Evolutionary conservation across 37 sponge, comb jelly and placozoan species (phyloP).

Genomic region (Halisarca cf. caerulea): DNA sequence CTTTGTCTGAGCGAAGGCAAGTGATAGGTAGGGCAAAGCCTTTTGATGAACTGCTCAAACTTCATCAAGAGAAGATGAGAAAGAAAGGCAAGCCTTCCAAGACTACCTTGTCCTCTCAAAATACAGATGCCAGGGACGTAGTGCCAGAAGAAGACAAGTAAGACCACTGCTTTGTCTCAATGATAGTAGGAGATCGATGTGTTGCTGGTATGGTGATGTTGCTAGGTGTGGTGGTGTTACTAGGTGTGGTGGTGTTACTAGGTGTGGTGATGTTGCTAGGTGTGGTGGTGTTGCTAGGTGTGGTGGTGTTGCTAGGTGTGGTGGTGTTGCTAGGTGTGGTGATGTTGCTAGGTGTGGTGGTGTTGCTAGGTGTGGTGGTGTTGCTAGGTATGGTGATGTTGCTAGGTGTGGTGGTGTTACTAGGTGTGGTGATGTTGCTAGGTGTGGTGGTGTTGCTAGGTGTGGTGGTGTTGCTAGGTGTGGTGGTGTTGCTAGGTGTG

Average conservation of each 20-base stretch:
- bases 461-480: too few relatives aligned
- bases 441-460: too few relatives aligned
- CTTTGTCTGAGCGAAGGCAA: neutral
- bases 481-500: too few relatives aligned
- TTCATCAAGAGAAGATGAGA: conserved; percentile 44
- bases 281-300: too few relatives aligned
- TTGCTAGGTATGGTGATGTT: too few relatives aligned
- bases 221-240: neutral
- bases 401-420: neutral
- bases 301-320: too few relatives aligned
- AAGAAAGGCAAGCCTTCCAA: conserved; percentile 22
- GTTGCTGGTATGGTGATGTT: neutral
- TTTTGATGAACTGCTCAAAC: conserved; percentile 49
- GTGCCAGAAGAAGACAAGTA: neutral
- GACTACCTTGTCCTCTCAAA: neutral
- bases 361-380: too few relatives aligned
- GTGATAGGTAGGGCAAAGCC: conserved; percentile 56
- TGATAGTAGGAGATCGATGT: too few relatives aligned
- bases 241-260: neutral
- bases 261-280: too few relatives aligned
- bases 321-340: too few relatives aligned
- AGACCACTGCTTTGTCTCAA: neutral
- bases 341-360: too few relatives aligned
- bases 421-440: too few relatives aligned
- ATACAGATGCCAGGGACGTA: neutral